Conservation (phyloP, 2,113 vertebrate genomes). For the Arothron firmamentum region DNA sequence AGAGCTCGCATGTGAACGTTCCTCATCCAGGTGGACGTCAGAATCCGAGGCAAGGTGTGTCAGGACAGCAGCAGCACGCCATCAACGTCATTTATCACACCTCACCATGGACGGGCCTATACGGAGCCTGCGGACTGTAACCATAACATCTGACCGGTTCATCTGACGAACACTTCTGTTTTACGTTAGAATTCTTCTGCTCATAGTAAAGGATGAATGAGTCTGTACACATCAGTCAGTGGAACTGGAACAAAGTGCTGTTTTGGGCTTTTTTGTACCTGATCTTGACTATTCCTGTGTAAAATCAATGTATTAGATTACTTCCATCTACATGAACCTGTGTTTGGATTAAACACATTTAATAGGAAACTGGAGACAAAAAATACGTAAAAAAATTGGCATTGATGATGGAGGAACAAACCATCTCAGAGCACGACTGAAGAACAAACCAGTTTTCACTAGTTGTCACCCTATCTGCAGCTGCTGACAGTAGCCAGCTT, state of each 20-base stretch:
- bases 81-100: conserved; percentile 13
- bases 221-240: no score
- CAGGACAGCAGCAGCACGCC: conserved; percentile 5
- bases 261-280: not conserved
- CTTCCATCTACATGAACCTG: not conserved
- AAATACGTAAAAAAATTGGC: not conserved
- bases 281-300: not conserved
- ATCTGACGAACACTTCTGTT: not conserved
- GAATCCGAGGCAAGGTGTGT: conserved; percentile 1
- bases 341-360: no score
- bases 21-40: conserved; percentile 1
- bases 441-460: conserved; percentile 68
- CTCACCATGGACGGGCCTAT: conserved; percentile 19
- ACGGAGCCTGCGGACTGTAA: conserved; percentile 42
- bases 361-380: no score
- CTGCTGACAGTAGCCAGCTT: conserved; percentile 64
- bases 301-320: not conserved
- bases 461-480: conserved; percentile 66
- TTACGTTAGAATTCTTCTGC: not conserved
- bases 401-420: conserved; percentile 25
- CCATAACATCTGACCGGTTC: conserved; percentile 12
- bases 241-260: no score
- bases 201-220: not conserved
- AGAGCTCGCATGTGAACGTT: conserved; percentile 84
- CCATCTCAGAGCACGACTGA: no score